Evolutionary conservation across 2,113 vertebrate genomes (phyloP).

Genomic region (Romanogobio albipinnatus): DNA sequence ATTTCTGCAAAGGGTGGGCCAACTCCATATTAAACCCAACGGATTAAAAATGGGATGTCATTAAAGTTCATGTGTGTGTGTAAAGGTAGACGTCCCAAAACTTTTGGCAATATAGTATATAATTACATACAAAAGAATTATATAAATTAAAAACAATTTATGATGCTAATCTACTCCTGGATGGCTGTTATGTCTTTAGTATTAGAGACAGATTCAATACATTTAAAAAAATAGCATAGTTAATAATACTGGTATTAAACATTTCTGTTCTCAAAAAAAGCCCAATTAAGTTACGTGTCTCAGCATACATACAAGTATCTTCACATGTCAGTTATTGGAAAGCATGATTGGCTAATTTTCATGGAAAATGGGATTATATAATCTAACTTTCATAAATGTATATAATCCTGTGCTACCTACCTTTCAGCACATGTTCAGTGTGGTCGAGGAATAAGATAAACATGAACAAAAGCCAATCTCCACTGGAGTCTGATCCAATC

Average conservation of each 20-base stretch:
- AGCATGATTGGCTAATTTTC: neutral
- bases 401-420: constrained; percentile 3
- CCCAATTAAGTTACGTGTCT: neutral
- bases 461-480: constrained; percentile 27
- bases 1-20: too few relatives aligned
- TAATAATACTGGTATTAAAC: neutral
- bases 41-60: too few relatives aligned
- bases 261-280: neutral
- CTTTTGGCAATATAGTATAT: too few relatives aligned
- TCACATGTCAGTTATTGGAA: neutral
- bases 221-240: neutral
- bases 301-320: neutral
- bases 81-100: too few relatives aligned
- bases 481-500: constrained; percentile 15
- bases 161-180: too few relatives aligned
- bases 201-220: neutral
- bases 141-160: too few relatives aligned
- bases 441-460: constrained; percentile 7
- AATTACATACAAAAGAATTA: too few relatives aligned
- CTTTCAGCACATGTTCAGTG: constrained; percentile 31
- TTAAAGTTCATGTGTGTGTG: too few relatives aligned
- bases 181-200: too few relatives aligned
- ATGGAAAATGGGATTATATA: constrained; percentile 9
- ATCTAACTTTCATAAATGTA: constrained; percentile 20
- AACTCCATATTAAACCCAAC: too few relatives aligned